phyloP scores from a whole-genome alignment of 2,888 invertebrate species.

The Plebejus melissa region DNA sequence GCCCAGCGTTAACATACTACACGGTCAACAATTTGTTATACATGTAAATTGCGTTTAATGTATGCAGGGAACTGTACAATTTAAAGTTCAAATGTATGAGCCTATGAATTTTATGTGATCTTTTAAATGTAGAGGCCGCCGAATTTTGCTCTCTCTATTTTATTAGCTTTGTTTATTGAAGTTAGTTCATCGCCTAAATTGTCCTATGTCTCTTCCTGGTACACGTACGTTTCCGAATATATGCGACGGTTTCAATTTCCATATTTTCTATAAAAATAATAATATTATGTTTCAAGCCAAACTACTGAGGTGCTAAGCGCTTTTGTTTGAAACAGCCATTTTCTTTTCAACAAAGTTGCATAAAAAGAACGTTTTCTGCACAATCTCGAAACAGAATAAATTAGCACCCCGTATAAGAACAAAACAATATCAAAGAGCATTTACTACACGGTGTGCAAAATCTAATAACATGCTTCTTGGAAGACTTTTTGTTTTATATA shows the following conservation, averaged over 20 bases:
- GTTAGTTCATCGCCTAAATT: not conserved
- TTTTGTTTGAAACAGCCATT: not conserved
- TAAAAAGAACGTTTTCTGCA: not conserved
- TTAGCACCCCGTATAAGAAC: not conserved
- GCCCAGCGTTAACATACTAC: conserved; percentile 47
- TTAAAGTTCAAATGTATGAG: not conserved
- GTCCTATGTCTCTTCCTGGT: too few relatives aligned
- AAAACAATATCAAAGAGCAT: conserved; percentile 19
- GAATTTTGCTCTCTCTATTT: not conserved
- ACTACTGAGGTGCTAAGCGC: too few relatives aligned
- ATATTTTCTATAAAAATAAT: not conserved
- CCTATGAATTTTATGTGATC: conserved; percentile 2
- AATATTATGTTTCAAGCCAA: not conserved
- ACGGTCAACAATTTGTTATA: conserved; percentile 37
- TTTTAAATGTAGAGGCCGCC: not conserved
- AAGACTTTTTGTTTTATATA: conserved; percentile 60
- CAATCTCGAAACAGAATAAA: not conserved
- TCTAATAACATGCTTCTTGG: conserved; percentile 51
- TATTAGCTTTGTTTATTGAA: not conserved
- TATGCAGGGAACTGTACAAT: not conserved
- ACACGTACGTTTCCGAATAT: too few relatives aligned
- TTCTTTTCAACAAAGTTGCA: not conserved
- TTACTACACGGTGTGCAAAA: conserved; percentile 33
- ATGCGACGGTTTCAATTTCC: not conserved
- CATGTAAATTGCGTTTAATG: conserved; percentile 19